Evolutionary conservation across 2,113 vertebrate genomes (phyloP).

Genomic region (Tetrao urogallus): DNA sequence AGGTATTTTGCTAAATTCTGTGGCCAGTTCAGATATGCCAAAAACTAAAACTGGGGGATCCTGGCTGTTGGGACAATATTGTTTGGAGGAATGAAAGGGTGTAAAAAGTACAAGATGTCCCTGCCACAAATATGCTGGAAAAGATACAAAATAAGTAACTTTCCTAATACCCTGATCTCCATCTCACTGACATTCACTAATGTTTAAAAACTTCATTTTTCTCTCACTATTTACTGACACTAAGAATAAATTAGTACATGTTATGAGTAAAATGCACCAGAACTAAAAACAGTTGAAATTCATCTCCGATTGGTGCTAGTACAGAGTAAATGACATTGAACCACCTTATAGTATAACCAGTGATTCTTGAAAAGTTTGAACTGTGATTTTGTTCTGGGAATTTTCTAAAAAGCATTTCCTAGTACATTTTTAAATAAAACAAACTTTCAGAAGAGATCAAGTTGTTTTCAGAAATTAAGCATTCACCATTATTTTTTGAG

Average conservation of each 20-base stretch:
- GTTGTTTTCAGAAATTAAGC: not conserved
- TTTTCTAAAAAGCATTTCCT: not conserved
- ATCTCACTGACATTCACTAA: not conserved
- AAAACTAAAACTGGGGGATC: not conserved
- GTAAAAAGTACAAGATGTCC: not conserved
- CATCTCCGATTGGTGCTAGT: not conserved
- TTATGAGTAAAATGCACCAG: not conserved
- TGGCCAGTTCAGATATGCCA: not conserved
- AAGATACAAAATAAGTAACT: not conserved
- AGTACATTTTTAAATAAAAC: not conserved
- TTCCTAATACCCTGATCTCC: not conserved
- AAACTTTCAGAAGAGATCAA: not conserved
- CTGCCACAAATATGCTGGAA: not conserved
- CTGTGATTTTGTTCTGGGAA: not conserved
- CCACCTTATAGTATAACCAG: not conserved
- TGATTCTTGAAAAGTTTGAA: not conserved
- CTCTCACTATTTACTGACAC: not conserved
- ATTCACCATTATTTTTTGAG: not conserved
- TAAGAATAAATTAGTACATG: not conserved
- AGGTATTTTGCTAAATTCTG: not conserved
- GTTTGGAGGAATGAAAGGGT: not conserved
- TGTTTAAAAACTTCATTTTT: not conserved
- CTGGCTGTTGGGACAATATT: not conserved
- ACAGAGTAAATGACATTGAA: not conserved
- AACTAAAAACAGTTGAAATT: not conserved